phyloP scores from a whole-genome alignment of 2,797 vertebrate species.

The Myiothlypis coronata region DNA sequence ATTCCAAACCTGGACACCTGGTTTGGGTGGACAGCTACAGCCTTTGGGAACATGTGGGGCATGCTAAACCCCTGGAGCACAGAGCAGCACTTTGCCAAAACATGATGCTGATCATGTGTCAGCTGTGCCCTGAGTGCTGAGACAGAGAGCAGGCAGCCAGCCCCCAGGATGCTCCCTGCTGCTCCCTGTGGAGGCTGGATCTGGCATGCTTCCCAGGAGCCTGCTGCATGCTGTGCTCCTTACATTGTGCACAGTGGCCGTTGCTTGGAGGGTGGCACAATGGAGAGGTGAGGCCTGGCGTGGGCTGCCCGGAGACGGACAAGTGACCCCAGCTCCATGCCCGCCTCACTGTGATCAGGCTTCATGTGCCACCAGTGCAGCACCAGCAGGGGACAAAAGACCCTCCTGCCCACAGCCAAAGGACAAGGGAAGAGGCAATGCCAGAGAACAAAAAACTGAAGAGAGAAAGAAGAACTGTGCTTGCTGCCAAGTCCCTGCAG shows the following conservation, averaged over 20 bases:
- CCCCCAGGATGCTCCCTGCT: neutral
- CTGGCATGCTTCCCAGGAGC: neutral
- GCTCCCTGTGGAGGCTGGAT: neutral
- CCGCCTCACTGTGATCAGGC: rapidly evolving
- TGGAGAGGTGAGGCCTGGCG: rapidly evolving
- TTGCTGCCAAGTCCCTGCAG: neutral
- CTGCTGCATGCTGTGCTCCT: rapidly evolving
- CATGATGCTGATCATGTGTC: neutral
- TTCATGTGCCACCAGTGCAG: rapidly evolving
- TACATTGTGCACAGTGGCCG: rapidly evolving
- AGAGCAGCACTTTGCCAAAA: rapidly evolving
- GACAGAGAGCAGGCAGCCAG: neutral
- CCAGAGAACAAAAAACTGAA: neutral
- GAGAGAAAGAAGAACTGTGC: rapidly evolving
- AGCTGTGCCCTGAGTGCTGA: neutral
- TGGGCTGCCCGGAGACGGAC: rapidly evolving
- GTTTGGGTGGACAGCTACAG: neutral
- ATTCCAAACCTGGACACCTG: neutral
- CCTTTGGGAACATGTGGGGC: neutral
- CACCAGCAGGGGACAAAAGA: neutral
- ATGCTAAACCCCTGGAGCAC: rapidly evolving
- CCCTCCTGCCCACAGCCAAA: neutral
- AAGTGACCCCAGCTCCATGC: rapidly evolving
- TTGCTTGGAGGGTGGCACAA: neutral
- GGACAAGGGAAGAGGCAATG: neutral